These are phyloP conservation scores for Amphimedon queenslandica DNA, from an alignment of 37 sponge, comb jelly and placozoan genomes.

Conservation along the genomic window DNA sequence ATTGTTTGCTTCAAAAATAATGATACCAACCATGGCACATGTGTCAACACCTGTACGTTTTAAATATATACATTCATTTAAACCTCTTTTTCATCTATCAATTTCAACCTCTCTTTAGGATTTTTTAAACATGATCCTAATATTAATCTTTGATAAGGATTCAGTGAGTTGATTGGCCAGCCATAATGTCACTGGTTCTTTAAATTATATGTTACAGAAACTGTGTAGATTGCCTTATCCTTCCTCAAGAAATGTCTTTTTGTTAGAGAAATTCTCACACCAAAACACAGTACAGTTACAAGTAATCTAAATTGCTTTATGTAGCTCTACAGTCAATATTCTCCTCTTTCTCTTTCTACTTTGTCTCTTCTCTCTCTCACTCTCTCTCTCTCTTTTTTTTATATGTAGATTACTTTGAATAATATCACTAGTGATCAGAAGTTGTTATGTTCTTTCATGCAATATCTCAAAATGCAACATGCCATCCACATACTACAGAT, in stretches of 20 bases:
- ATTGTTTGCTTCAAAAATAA: constrained; percentile 43
- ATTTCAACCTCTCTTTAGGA: constrained; percentile 22
- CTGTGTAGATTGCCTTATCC: neutral
- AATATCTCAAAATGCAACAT: constrained; percentile 44
- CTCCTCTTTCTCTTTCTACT: neutral
- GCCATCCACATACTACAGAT: constrained; percentile 35
- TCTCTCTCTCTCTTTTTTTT: neutral
- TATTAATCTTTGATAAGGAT: constrained; percentile 32
- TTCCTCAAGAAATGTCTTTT: neutral
- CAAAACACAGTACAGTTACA: neutral
- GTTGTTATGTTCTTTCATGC: constrained; percentile 55
- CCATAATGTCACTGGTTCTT: too few relatives aligned
- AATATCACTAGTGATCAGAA: neutral
- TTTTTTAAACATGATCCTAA: constrained; percentile 49
- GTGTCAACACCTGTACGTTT: constrained; percentile 62
- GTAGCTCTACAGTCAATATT: neutral
- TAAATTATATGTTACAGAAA: constrained; percentile 5
- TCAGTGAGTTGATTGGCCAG: constrained; percentile 71
- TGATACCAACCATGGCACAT: constrained; percentile 55
- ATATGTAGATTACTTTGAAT: neutral
- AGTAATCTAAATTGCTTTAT: neutral
- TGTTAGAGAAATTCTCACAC: neutral
- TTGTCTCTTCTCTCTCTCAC: too few relatives aligned
- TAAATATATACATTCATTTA: neutral
- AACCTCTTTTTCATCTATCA: neutral